A percentile compares a stretch with the other conserved stretches of the same genome.
Conservation (phyloP, 2,888 invertebrate genomes). For the Alsophila aescularia region DNA sequence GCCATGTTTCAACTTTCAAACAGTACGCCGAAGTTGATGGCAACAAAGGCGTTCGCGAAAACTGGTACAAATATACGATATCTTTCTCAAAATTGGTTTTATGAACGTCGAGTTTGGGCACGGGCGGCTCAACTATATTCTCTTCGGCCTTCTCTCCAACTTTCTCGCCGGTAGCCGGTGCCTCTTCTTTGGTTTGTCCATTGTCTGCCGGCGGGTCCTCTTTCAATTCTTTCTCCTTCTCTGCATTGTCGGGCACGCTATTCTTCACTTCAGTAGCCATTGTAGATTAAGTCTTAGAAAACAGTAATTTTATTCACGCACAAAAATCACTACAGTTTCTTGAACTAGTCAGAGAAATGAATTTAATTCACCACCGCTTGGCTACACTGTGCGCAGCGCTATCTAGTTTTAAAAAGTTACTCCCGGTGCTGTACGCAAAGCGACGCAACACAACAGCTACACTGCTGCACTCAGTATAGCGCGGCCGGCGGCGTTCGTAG, state of each 20-base stretch:
- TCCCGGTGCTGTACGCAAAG: too few species aligned
- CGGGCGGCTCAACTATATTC: slow-evolving; percentile 86
- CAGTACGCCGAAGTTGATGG: slow-evolving; percentile 97
- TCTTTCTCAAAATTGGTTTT: slow-evolving; percentile 96
- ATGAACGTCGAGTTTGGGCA: slow-evolving; percentile 92
- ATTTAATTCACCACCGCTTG: neutral
- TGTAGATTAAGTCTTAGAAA: slow-evolving; percentile 47
- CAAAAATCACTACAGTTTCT: slow-evolving; percentile 8
- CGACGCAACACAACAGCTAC: too few species aligned
- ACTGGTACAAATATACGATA: slow-evolving; percentile 96
- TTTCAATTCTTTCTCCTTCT: slow-evolving; percentile 86
- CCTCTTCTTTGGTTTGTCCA: slow-evolving; percentile 73
- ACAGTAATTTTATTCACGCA: slow-evolving; percentile 5
- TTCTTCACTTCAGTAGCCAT: slow-evolving; percentile 92
- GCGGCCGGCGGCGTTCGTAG: too few species aligned
- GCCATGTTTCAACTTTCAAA: slow-evolving; percentile 98
- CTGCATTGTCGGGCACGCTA: slow-evolving; percentile 86
- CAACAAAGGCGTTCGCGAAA: slow-evolving; percentile 94
- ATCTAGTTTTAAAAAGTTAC: too few species aligned
- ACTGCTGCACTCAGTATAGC: too few species aligned
- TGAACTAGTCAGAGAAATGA: slow-evolving; percentile 1
- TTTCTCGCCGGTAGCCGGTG: slow-evolving; percentile 76
- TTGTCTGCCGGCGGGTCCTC: slow-evolving; percentile 81
- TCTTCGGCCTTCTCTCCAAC: slow-evolving; percentile 76
- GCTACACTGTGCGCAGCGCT: neutral